Evolutionary conservation across 2,888 invertebrate species (phyloP).

Genomic region (Apotomis betuletana): DNA sequence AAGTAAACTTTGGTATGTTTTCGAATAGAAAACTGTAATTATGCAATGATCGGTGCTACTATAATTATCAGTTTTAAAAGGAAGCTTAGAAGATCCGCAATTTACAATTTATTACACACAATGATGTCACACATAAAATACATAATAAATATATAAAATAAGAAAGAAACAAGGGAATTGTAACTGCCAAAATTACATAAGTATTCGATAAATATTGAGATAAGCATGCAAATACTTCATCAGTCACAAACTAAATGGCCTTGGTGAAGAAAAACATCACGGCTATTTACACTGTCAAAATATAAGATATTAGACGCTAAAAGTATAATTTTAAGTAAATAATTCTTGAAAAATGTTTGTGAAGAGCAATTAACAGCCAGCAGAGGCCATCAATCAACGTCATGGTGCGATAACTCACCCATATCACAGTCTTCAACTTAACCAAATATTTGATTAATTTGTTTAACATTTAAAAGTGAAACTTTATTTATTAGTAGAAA

Average conservation of each 20-base stretch:
- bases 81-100: neutral
- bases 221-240: conserved; percentile 31
- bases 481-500: conserved; percentile 41
- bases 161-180: neutral
- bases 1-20: too few species aligned
- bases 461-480: conserved; percentile 42
- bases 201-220: conserved; percentile 2
- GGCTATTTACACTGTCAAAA: conserved; percentile 35
- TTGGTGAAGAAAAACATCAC: conserved; percentile 17
- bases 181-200: neutral
- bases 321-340: conserved; percentile 35
- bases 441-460: conserved; percentile 42
- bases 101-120: neutral
- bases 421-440: conserved; percentile 47
- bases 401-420: conserved; percentile 52
- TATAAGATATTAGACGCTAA: conserved; percentile 20
- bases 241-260: conserved; percentile 17
- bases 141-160: neutral
- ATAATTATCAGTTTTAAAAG: too few species aligned
- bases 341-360: conserved; percentile 43
- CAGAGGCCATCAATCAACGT: conserved; percentile 53
- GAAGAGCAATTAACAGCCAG: conserved; percentile 47
- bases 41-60: too few species aligned
- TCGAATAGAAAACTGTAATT: too few species aligned
- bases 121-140: neutral